A percentile compares a stretch with the other conserved stretches of the same genome.
Conservation (phyloP, 2,888 invertebrate species). For the Psylliodes chrysocephalus region DNA sequence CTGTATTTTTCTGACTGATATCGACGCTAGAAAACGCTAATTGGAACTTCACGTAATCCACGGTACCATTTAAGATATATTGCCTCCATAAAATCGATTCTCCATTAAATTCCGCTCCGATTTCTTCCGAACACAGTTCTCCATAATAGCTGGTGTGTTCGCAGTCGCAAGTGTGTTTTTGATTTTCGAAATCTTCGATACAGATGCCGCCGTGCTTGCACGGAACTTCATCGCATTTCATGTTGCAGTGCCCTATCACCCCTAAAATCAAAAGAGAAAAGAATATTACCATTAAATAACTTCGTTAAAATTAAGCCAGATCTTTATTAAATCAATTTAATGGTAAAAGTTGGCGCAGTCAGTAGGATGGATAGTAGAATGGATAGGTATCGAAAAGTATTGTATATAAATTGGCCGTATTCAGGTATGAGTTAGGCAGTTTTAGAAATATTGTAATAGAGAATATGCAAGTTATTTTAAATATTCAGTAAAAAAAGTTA, state of each 20-base stretch:
- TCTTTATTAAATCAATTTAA: no score
- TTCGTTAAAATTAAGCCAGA: no score
- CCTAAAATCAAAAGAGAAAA: no score
- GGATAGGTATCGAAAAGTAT: no score
- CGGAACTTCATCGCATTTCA: constrained; percentile 88
- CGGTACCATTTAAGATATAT: constrained; percentile 77
- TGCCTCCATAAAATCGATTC: constrained; percentile 84
- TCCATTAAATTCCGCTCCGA: constrained; percentile 87
- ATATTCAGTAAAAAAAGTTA: no score
- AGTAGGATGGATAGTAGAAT: no score
- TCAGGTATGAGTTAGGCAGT: no score
- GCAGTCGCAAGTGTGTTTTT: constrained; percentile 88
- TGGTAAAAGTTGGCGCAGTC: no score
- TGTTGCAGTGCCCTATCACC: constrained; percentile 83
- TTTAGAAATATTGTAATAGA: no score
- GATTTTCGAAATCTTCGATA: constrained; percentile 87
- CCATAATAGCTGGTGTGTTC: constrained; percentile 91
- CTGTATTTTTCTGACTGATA: constrained; percentile 80
- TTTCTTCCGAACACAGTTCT: constrained; percentile 87
- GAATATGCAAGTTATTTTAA: no score
- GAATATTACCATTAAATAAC: no score
- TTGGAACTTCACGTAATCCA: constrained; percentile 83
- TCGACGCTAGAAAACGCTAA: constrained; percentile 88
- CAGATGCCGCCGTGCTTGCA: constrained; percentile 90
- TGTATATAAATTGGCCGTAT: no score